phyloP scores from a whole-genome alignment of 2,888 invertebrate genomes.

The Drosophila cognata region DNA sequence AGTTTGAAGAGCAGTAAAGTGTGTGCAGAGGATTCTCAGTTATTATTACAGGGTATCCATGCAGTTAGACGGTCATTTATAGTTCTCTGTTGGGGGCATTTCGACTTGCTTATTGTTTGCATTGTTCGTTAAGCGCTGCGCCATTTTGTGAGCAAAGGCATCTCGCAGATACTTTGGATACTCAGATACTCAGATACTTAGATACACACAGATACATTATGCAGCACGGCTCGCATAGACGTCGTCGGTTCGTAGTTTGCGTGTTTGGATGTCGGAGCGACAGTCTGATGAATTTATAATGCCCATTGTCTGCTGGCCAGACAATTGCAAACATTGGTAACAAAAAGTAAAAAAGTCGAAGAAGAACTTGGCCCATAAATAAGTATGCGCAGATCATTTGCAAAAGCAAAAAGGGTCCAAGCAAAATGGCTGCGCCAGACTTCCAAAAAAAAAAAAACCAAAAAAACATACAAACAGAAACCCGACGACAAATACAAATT shows the following conservation, averaged over 20 bases:
- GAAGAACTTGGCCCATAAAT: constrained; percentile 63
- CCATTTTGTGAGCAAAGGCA: constrained; percentile 75
- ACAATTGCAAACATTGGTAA: constrained; percentile 71
- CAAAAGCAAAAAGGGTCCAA: constrained; percentile 44
- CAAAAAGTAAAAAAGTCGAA: constrained; percentile 48
- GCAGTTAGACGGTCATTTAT: background rate
- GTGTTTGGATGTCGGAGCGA: constrained; percentile 57
- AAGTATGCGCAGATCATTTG: constrained; percentile 50
- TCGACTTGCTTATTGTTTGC: constrained; percentile 48
- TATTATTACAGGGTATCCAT: constrained; percentile 6
- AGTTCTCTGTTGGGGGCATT: background rate
- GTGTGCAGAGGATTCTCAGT: background rate
- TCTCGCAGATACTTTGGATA: constrained; percentile 65
- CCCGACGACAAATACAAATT: constrained; percentile 5
- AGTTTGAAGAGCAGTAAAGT: background rate
- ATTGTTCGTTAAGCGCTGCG: constrained; percentile 77
- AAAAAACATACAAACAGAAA: background rate
- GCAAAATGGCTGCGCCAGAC: constrained; percentile 47
- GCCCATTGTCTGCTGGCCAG: constrained; percentile 74
- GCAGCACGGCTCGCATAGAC: constrained; percentile 47
- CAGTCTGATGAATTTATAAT: constrained; percentile 80
- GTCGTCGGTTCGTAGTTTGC: constrained; percentile 10
- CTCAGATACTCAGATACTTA: constrained; percentile 29
- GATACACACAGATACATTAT: constrained; percentile 68
- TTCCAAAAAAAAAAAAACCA: constrained; percentile 1